Conservation (phyloP, 2,113 vertebrate species). For the Entomyzon cyanotis region DNA sequence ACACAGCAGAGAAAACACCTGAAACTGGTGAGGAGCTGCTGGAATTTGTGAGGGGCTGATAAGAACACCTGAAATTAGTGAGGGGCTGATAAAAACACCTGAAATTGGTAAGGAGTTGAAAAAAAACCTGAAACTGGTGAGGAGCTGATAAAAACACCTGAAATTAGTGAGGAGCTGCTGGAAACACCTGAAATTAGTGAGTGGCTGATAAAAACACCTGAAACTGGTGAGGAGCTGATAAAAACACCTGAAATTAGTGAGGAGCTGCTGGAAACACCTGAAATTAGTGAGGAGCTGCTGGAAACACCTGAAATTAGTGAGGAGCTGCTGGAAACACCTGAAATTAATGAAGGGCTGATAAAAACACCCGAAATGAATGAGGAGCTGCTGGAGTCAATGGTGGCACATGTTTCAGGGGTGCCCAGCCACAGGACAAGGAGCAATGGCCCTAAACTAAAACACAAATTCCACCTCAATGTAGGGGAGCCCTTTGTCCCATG, state of each 20-base stretch:
- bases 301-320: neutral
- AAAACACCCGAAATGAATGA: neutral
- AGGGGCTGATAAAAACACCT: no score
- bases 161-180: neutral
- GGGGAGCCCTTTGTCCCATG: neutral
- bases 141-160: neutral
- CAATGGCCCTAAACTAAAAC: neutral
- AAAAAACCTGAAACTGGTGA: neutral
- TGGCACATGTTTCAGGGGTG: no score
- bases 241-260: neutral
- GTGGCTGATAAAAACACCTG: neutral
- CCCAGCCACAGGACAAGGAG: neutral
- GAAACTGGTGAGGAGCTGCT: neutral
- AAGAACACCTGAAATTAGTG: neutral
- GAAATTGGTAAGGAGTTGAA: no score
- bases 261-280: neutral
- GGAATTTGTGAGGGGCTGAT: neutral
- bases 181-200: neutral
- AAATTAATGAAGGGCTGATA: neutral
- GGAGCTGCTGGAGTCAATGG: neutral
- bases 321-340: neutral
- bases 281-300: neutral
- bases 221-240: neutral
- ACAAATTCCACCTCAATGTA: neutral
- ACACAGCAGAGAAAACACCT: neutral